Conservation (phyloP, 1,140 invertebrate genomes). For the Eurosta solidaginis region DNA sequence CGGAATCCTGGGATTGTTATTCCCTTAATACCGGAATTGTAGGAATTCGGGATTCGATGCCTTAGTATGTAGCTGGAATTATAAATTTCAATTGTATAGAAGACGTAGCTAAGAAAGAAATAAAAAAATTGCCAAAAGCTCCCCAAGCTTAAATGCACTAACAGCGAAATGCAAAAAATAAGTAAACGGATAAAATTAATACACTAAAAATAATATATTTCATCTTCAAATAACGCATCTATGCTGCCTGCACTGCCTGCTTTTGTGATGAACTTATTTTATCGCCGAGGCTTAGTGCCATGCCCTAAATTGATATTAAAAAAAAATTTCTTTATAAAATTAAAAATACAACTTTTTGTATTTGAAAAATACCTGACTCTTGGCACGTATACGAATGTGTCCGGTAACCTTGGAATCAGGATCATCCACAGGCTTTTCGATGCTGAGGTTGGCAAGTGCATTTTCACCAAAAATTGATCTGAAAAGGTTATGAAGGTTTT, state of each 20-base stretch:
- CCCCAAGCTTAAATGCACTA: not conserved
- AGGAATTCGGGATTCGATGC: too few relatives aligned
- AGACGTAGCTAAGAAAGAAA: not conserved
- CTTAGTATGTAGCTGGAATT: not conserved
- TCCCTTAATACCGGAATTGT: too few relatives aligned
- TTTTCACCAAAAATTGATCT: constrained; percentile 99
- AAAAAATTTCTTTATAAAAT: not conserved
- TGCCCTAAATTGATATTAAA: constrained; percentile 86
- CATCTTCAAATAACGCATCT: constrained; percentile 36
- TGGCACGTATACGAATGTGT: constrained; percentile 95
- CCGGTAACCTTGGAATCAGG: constrained; percentile 88
- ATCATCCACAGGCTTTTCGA: constrained; percentile 92
- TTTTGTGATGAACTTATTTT: constrained; percentile 96
- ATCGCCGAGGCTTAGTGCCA: constrained; percentile 94
- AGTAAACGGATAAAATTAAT: not conserved
- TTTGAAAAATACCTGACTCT: constrained; percentile 80
- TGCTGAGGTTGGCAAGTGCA: constrained; percentile 96
- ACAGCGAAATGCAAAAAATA: not conserved
- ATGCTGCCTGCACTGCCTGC: constrained; percentile 66
- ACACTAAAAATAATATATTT: not conserved
- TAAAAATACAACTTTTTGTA: not conserved
- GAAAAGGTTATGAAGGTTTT: not conserved
- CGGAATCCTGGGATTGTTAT: too few relatives aligned
- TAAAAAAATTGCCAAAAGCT: not conserved
- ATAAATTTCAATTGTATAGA: not conserved